phyloP scores from a whole-genome alignment of 1,140 invertebrate genomes.

The Schlechtendalia chinensis region DNA sequence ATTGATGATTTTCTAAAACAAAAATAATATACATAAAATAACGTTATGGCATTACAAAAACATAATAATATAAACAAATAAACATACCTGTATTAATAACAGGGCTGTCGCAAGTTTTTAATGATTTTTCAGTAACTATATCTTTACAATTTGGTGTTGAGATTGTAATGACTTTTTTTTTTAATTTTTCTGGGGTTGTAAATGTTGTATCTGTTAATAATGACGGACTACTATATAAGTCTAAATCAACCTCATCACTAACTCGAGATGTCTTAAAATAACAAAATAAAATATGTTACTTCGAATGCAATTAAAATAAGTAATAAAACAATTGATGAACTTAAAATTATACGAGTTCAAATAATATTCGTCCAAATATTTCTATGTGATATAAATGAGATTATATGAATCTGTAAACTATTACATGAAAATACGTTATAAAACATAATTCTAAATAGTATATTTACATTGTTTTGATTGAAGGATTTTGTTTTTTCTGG shows the following conservation, averaged over 20 bases:
- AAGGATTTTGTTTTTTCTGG: not conserved
- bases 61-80: not conserved
- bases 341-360: not conserved
- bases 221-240: constrained; percentile 2
- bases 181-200: not conserved
- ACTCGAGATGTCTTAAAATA: not conserved
- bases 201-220: not conserved
- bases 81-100: not conserved
- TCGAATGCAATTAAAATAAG: too few relatives aligned
- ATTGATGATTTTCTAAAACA: not conserved
- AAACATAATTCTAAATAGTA: not conserved
- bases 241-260: not conserved
- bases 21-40: not conserved
- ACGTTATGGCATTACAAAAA: not conserved
- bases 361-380: not conserved
- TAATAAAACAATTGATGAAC: too few relatives aligned
- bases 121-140: not conserved
- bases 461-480: constrained; percentile 16
- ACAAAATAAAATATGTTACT: not conserved
- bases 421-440: not conserved
- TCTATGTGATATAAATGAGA: too few relatives aligned
- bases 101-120: not conserved
- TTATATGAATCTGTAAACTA: not conserved
- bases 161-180: not conserved
- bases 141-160: not conserved